Evolutionary conservation across 1,140 invertebrate genomes (phyloP), one percentile per base, ranked within the genome.

Genomic region (Chironomus striatipennis): DNA sequence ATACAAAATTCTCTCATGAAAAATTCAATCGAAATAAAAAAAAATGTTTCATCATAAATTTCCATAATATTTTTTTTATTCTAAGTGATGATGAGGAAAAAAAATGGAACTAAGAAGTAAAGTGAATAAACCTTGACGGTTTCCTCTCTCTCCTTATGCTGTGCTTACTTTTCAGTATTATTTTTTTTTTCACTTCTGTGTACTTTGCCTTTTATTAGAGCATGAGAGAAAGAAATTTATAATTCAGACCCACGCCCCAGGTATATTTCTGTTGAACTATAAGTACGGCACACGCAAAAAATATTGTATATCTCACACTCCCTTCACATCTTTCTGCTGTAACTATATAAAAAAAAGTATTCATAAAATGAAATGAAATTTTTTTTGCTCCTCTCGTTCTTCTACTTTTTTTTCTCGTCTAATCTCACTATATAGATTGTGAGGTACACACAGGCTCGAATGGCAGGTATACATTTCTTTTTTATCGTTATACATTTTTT

Each of bases 211-310:
- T 57, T 57, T 57, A 57, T 57, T 57, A 10, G 47, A 57, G 47
- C 47, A 57, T 12, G 12, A 57, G 47, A 12, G n/a, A n/a, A n/a
- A 57, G 47, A 57, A 15, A 57, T 57, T 57, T 57, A 57, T 57
- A 57, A 57, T 57, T 57, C 47, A 57, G 47, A 57, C 47, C 47
- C 47, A 57, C 47, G 47, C 47, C 47, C 47, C 47, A 57, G 47
- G 47, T 57, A 57, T 57, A 57, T 15, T 57, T 34, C 24, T 34
- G 24, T 34, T 34, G 12, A 57, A 57, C 47, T 57, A 57, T 57
- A 57, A 57, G 12, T 57, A 57, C 12, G 47, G 47, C 12, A 12
- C 12, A 57, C 12, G 12, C 47, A 57, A n/a, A n/a, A 57, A 57
- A 47, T 10, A 47, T 10, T 47, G 43, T 57, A n/a, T n/a, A 57